Conservation (phyloP, 2,888 invertebrate species). For the Polydrusus pterygomalis region DNA sequence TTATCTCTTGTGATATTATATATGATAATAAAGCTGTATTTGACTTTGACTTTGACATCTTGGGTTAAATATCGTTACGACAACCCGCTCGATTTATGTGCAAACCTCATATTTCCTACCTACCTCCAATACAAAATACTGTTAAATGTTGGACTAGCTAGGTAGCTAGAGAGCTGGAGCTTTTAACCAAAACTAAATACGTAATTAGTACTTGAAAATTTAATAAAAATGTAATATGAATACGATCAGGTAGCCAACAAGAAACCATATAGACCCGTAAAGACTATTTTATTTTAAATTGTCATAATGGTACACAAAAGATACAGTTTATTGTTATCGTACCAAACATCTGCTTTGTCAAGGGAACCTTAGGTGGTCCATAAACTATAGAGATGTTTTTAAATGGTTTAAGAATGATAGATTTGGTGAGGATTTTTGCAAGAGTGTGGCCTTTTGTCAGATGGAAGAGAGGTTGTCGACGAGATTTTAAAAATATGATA, state of each 20-base stretch:
- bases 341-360: conserved; percentile 48
- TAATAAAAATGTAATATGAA: no score
- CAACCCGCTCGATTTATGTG: no score
- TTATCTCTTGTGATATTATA: no score
- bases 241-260: conserved; percentile 48
- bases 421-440: conserved; percentile 44
- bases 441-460: conserved; percentile 13
- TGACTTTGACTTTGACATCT: no score
- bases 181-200: not conserved
- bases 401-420: conserved; percentile 52
- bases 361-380: conserved; percentile 50
- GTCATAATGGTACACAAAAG: conserved; percentile 51
- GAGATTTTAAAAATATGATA: not conserved
- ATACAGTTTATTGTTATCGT: conserved; percentile 51
- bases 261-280: conserved; percentile 29
- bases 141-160: no score
- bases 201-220: no score
- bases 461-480: conserved; percentile 2
- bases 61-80: no score
- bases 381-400: conserved; percentile 40
- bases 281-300: conserved; percentile 47
- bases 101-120: no score
- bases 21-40: no score
- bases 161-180: no score
- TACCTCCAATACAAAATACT: no score